These are phyloP conservation scores for Erythrocebus patas DNA, from an alignment of 2,113 vertebrate genomes.

Conservation along the genomic window DNA sequence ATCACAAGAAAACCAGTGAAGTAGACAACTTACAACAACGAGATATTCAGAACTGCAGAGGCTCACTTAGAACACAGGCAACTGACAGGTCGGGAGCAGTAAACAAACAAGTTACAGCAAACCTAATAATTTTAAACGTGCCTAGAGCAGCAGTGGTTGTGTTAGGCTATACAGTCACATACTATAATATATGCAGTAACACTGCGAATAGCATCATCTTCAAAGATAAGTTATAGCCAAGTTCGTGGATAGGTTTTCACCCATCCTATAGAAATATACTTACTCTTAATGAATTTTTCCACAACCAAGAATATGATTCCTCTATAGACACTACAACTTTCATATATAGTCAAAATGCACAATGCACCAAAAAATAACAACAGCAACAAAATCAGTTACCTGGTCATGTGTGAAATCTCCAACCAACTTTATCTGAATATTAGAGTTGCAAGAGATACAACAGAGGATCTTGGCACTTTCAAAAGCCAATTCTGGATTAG, in stretches of 20 bases:
- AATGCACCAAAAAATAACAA: neutral
- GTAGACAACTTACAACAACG: neutral
- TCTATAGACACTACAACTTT: neutral
- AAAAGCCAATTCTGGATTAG: constrained; percentile 94
- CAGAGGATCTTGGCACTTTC: constrained; percentile 97
- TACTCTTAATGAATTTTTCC: neutral
- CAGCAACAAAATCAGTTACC: constrained; percentile 79
- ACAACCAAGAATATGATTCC: neutral
- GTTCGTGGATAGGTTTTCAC: neutral
- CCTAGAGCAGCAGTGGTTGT: too few relatives aligned
- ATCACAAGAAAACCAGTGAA: neutral
- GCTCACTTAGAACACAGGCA: neutral
- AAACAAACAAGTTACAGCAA: neutral
- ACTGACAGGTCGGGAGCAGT: neutral
- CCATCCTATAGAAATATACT: neutral
- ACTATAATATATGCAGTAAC: rapidly evolving
- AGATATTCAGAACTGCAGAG: neutral
- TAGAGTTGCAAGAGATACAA: constrained; percentile 93
- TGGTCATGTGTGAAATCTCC: constrained; percentile 97
- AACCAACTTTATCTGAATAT: constrained; percentile 95
- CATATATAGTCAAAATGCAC: neutral
- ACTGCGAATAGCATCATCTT: neutral
- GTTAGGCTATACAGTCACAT: neutral
- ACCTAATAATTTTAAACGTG: neutral
- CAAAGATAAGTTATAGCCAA: neutral